Base-by-base conservation (phyloP, 2,888 invertebrate species). In the Caenorhabditis macrosperma region DNA sequence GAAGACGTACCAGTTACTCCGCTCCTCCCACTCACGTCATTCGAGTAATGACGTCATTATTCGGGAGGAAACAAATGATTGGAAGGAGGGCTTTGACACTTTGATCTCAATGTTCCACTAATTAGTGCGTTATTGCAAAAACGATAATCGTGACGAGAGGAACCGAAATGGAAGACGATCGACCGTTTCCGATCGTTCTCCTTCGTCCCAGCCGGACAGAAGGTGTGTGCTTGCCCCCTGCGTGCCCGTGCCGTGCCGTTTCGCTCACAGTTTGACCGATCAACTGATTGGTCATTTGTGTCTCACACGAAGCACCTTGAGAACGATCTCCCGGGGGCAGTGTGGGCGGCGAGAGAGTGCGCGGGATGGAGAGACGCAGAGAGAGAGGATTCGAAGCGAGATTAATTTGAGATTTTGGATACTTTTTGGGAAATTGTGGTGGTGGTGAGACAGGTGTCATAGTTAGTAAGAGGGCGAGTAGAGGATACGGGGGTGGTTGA, bases 231-330 rank as follows among this genome's bases (percentile, higher is more conserved):
- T n/a, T n/a, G n/a, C n/a, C n/a, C n/a, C n/a, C n/a, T n/a, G n/a
- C n/a, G n/a, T n/a, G n/a, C 35, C 59, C 1, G 2, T 59, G 12
- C 57, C 9, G 12, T 44, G 33, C 7, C 17, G 6, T 33, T 48
- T 59, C 26, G 22, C 57, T 48, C 50, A 41, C 44, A 54, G 52
- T 76, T 78, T 78, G 78, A 78, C 78, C 78, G 78, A 78, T 78
- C 78, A 78, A 78, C 66, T 50, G 71, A 78, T 69, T 78, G 78
- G 71, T 78, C 78, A 71, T 50, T 72, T 63, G 26, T 52, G 44
- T 59, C 35, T 50, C 50, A n/a, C n/a, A n/a, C n/a, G n/a, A 55
- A 30, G 54, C 54, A 54, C 20, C 41, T 33, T 9, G 3, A 48
- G 44, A 64, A 24, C 15, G 10, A 48, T 48, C 20, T 48, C 12